Evolutionary conservation across 30 jellyfish, hydroid and myxozoan genomes (phyloP).

Genomic region (Morbakka virulenta): DNA sequence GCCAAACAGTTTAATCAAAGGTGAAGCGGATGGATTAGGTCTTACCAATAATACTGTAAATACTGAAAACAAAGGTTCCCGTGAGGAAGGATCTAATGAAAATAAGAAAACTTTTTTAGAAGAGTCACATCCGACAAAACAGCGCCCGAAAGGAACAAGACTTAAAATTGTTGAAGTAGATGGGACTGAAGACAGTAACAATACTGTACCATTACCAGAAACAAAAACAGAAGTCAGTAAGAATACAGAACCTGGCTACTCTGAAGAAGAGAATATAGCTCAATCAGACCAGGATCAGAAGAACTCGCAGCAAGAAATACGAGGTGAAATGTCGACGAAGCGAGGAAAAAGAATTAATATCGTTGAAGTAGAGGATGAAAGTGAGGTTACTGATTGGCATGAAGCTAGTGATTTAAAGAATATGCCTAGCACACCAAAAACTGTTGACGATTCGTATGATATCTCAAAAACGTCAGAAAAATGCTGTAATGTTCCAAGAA

Average conservation of each 20-base stretch:
- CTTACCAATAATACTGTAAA: too few relatives aligned
- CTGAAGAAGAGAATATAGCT: not conserved
- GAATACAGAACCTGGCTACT: not conserved
- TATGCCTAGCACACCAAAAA: not conserved
- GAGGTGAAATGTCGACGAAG: not conserved
- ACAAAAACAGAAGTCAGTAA: not conserved
- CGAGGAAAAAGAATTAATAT: not conserved
- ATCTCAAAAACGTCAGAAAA: not conserved
- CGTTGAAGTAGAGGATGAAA: not conserved
- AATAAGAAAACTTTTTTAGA: too few relatives aligned
- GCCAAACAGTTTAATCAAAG: too few relatives aligned
- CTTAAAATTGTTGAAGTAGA: slow-evolving; percentile 64
- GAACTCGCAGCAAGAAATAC: not conserved
- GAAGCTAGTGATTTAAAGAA: not conserved
- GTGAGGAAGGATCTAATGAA: too few relatives aligned
- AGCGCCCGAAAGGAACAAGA: slow-evolving; percentile 63
- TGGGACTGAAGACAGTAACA: not conserved
- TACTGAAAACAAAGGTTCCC: too few relatives aligned
- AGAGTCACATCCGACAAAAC: too few relatives aligned
- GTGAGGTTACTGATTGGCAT: not conserved
- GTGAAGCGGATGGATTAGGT: too few relatives aligned
- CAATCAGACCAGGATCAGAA: not conserved
- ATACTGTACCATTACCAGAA: not conserved
- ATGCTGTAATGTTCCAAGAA: not conserved
- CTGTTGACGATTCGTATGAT: not conserved